Base-by-base conservation (phyloP, 2,113 vertebrate genomes). In the Hylia prasina region DNA sequence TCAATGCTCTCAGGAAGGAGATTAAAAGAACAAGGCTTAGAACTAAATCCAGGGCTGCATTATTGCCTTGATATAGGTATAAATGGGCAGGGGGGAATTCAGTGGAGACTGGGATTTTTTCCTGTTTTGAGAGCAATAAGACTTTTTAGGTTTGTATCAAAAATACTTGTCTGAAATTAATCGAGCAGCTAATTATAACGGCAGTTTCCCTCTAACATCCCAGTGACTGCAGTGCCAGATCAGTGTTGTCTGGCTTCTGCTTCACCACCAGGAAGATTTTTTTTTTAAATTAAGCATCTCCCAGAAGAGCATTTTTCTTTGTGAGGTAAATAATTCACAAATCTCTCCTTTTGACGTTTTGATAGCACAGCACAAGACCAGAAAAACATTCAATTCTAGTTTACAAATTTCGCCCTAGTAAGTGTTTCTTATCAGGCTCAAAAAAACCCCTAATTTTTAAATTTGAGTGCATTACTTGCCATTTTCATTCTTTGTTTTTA, bases 11-110 rank as follows among this genome's bases (percentile, higher is more conserved):
- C 69, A 13, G 71, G 81, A 54, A 91, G 39, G 30, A 94, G 93
- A 95, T 90, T 90, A 90, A 92, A 76, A 76, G 45, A 96, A 88
- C 69, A 73, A 80, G 60, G 66, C 82, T 88, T 86, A 84, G 51
- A 90, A 90, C 63, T 77, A 91, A 94, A 96, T 70, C 75, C 85
- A 44, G 42, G 68, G 64, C 60, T 94, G 54, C 50, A 44, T 81
- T 81, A 81, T 81, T 92, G 69, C 82, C 61, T 76, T 63, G 76
- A 50, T 92, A 39, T 18, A 85, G 54, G 81, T 85, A 63, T 73
- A 93, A 93, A 75, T 47, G 70, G 79, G 66, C 85, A 63, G 75
- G 78, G 70, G 82, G 35, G 82, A 91, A 88, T 83, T 77, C 12
- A 28, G 25, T 35, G 53, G 25, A 69, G 53, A 50, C 8, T 11